Conservation (phyloP, 2,113 vertebrate genomes). For the Apteryx mantelli region DNA sequence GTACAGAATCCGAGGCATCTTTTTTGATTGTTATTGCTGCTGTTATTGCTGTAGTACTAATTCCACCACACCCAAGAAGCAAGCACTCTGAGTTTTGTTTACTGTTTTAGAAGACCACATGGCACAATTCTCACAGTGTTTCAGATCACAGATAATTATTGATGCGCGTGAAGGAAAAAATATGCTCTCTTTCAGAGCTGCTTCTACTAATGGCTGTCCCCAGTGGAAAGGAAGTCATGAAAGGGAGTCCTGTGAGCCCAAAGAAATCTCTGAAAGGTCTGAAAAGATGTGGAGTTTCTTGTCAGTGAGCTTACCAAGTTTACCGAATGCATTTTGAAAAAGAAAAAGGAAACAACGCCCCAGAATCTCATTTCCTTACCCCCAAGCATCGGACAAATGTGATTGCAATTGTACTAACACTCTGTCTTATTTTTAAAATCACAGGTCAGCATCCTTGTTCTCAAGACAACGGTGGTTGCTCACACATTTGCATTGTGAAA, state of each 20-base stretch:
- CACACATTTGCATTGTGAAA: slow-evolving; percentile 97
- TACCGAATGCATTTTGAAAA: neutral
- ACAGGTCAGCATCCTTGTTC: slow-evolving; percentile 93
- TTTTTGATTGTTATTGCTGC: neutral
- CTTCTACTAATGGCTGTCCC: neutral
- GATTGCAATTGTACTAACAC: neutral
- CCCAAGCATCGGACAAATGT: neutral
- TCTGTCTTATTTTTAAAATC: neutral
- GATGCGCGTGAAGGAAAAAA: neutral
- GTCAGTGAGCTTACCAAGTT: neutral
- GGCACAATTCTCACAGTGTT: neutral
- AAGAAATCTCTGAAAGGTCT: neutral
- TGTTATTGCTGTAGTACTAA: neutral
- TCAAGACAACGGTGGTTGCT: slow-evolving; percentile 95
- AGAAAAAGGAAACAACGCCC: neutral
- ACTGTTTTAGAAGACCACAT: neutral
- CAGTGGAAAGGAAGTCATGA: neutral
- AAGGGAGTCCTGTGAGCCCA: neutral
- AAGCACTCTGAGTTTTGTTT: neutral
- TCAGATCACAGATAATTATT: neutral
- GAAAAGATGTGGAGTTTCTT: neutral
- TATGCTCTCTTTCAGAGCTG: neutral
- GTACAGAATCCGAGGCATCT: neutral
- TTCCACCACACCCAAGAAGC: neutral
- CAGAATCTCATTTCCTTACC: neutral